Percentiles rank a stretch among this genome's conserved stretches.
Conservation (phyloP, 1,140 invertebrate genomes). For the Pseudomyrmex flavicornis region DNA sequence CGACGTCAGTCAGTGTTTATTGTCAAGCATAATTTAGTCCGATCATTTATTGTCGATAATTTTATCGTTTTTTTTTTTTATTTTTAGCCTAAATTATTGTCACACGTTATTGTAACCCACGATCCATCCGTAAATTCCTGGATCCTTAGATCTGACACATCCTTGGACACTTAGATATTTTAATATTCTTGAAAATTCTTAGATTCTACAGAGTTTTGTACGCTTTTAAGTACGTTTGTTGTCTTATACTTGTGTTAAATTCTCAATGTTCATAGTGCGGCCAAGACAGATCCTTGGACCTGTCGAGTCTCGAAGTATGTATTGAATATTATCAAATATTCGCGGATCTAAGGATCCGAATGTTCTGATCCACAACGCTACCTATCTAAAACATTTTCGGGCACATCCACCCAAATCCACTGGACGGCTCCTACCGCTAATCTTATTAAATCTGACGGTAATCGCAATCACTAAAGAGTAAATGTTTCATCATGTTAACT, state of each 20-base stretch:
- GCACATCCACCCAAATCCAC: constrained; percentile 71
- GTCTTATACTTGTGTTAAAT: constrained; percentile 5
- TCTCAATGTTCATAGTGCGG: not conserved
- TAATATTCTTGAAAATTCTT: constrained; percentile 4
- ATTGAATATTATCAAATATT: constrained; percentile 26
- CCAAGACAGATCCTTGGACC: constrained; percentile 14
- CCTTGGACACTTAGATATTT: not conserved
- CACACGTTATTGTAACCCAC: constrained; percentile 44
- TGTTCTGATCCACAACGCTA: constrained; percentile 27
- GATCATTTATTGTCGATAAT: constrained; percentile 60
- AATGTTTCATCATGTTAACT: constrained; percentile 62
- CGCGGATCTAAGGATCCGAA: constrained; percentile 40
- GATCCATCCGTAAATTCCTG: constrained; percentile 31
- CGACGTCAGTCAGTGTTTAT: constrained; percentile 72
- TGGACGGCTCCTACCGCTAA: constrained; percentile 81
- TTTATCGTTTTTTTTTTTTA: constrained; percentile 7
- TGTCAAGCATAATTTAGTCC: constrained; percentile 72
- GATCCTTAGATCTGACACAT: constrained; percentile 37
- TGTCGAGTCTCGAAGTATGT: constrained; percentile 35
- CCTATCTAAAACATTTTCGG: constrained; percentile 66
- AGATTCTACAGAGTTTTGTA: not conserved
- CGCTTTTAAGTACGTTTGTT: not conserved
- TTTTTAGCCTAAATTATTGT: constrained; percentile 73
- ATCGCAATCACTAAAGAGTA: constrained; percentile 69
- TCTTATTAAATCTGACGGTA: constrained; percentile 69